Evolutionary conservation across 2,113 vertebrate species (phyloP), one percentile per base, ranked within the genome.

Genomic region (Dunckerocampus dactyliophorus): DNA sequence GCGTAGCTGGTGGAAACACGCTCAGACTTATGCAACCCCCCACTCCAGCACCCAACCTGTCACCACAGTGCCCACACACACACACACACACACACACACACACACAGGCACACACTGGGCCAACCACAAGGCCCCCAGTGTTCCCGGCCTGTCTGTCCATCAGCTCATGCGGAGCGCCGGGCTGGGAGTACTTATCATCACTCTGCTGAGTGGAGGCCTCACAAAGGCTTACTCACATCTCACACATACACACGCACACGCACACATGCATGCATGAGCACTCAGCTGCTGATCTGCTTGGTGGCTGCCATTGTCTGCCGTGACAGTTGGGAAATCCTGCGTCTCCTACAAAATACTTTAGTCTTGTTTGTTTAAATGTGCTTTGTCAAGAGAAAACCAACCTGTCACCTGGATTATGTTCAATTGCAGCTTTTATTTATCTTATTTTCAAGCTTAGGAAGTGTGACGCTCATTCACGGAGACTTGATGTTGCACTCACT

Each of bases 101-200:
- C 59, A 51, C 47, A 31, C 53, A 46, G 45, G 42, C 60, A 62
- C 73, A 73, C 72, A 64, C 60, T 47, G 56, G 39, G 50, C 10
- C 55, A 31, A 75, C 79, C 83, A 92, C 90, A 90, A 90, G 86
- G 86, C 86, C 68, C 75, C 81, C 77, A 87, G 85, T 91, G 90
- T 91, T 90, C 82, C 63, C 65, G 72, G 62, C 65, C 77, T 66
- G 79, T 80, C 78, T 73, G 80, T 82, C 86, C 84, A 81, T 89
- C 87, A 84, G 84, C 81, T 87, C 81, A 75, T 82, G 82, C 67
- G 71, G 67, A 83, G 80, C 67, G 62, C 81, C 82, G 80, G 79
- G 82, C 77, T 87, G 80, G 84, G 84, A 88, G 77, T 88, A 87
- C 88, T 91, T 88, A 88, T 89, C 88, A 87, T 86, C 87, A 82